Percentiles rank a stretch among this genome's conserved stretches.
Conservation (phyloP, 2,888 invertebrate species). For the Perdita meconis region DNA sequence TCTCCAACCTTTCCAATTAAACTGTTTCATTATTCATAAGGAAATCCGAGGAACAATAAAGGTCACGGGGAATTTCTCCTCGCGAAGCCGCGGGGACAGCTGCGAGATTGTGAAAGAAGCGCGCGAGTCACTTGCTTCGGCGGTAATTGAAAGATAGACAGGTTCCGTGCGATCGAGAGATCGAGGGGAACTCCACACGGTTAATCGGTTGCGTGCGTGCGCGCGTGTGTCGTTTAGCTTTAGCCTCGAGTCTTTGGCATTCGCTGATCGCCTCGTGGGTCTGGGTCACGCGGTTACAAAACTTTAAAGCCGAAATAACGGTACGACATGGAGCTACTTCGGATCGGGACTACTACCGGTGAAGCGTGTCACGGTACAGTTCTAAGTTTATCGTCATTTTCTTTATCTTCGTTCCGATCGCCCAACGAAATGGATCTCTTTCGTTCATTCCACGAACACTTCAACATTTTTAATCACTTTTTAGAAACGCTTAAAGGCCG, state of each 20-base stretch:
- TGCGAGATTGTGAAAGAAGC: too few relatives aligned
- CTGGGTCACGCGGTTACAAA: slow-evolving; percentile 83
- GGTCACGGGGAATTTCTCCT: not conserved
- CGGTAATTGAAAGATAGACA: not conserved
- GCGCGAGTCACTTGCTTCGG: too few relatives aligned
- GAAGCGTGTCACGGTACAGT: slow-evolving; percentile 63
- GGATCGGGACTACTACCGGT: slow-evolving; percentile 70
- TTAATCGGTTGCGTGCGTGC: slow-evolving; percentile 20
- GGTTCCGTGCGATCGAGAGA: slow-evolving; percentile 4
- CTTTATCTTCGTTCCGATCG: not conserved
- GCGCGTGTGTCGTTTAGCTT: slow-evolving; percentile 29
- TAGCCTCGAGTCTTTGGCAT: slow-evolving; percentile 51
- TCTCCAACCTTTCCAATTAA: slow-evolving; percentile 31
- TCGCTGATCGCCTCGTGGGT: slow-evolving; percentile 69
- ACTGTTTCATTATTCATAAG: slow-evolving; percentile 7
- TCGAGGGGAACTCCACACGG: slow-evolving; percentile 26
- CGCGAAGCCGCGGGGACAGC: too few relatives aligned
- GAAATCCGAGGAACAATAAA: not conserved
- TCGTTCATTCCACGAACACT: too few relatives aligned
- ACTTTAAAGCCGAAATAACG: slow-evolving; percentile 82
- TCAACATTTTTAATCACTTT: too few relatives aligned
- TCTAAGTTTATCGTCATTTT: slow-evolving; percentile 55
- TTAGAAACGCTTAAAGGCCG: too few relatives aligned
- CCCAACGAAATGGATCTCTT: not conserved
- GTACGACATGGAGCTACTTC: slow-evolving; percentile 70